Evolutionary conservation across 2,888 invertebrate genomes (phyloP).

Genomic region (Aphodius sticticus): DNA sequence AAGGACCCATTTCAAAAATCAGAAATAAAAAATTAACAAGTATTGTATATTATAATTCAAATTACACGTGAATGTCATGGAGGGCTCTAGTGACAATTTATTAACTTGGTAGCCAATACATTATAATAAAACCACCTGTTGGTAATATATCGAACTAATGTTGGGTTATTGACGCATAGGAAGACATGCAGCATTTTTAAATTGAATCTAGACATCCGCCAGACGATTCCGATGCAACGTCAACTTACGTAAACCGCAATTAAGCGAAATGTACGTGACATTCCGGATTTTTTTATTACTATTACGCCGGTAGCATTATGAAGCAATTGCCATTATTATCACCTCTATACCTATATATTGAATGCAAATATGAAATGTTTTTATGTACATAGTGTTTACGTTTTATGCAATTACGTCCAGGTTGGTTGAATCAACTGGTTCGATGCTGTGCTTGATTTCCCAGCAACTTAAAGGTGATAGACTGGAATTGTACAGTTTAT

Average conservation of each 20-base stretch:
- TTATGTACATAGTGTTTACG: not conserved
- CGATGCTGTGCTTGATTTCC: not conserved
- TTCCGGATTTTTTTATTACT: not conserved
- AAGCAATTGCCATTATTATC: slow-evolving; percentile 4
- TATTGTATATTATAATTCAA: no score
- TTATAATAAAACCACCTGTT: no score
- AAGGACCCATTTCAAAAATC: no score
- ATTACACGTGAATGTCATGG: no score
- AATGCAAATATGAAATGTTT: not conserved
- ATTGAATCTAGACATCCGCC: not conserved
- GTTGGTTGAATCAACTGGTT: not conserved
- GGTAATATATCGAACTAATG: not conserved
- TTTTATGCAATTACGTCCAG: not conserved
- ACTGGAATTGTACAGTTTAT: not conserved
- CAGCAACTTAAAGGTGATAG: not conserved
- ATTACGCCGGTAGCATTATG: not conserved
- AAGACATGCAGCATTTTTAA: not conserved
- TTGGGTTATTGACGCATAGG: not conserved
- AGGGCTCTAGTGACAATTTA: no score
- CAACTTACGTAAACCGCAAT: not conserved
- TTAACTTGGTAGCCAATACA: no score
- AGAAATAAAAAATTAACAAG: no score
- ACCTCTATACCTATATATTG: not conserved
- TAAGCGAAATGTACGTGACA: not conserved
- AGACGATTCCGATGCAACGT: not conserved